A percentile compares a stretch with the other conserved stretches of the same genome.
Conservation (phyloP, 2,888 invertebrate species). For the Slavum lentiscoides region DNA sequence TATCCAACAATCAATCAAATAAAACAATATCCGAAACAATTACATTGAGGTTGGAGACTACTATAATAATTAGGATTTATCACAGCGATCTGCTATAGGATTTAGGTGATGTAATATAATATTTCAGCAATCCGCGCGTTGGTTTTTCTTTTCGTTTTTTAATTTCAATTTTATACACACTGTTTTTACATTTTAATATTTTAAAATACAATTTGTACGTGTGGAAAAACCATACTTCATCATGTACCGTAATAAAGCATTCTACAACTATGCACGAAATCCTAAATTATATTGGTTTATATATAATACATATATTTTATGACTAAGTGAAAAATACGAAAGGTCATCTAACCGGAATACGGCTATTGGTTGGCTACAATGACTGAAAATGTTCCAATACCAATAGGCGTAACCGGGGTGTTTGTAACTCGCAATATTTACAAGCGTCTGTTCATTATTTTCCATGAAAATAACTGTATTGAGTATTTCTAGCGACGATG, state of each 20-base stretch:
- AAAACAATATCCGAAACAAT: slow-evolving; percentile 52
- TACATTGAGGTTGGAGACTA: slow-evolving; percentile 11
- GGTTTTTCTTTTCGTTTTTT: not conserved
- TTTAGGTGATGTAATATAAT: slow-evolving; percentile 13
- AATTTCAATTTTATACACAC: slow-evolving; percentile 25
- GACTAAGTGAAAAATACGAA: slow-evolving; percentile 52
- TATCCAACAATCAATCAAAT: slow-evolving; percentile 53
- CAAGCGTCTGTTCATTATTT: slow-evolving; percentile 52
- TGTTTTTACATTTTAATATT: slow-evolving; percentile 20
- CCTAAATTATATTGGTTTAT: slow-evolving; percentile 34
- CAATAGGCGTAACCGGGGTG: slow-evolving; percentile 51
- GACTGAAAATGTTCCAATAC: slow-evolving; percentile 47
- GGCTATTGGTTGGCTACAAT: slow-evolving; percentile 50
- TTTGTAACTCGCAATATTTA: slow-evolving; percentile 52
- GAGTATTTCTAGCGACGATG: slow-evolving; percentile 52
- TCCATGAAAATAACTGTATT: slow-evolving; percentile 49
- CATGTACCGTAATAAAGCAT: slow-evolving; percentile 48
- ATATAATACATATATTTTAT: slow-evolving; percentile 9
- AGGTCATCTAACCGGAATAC: slow-evolving; percentile 49
- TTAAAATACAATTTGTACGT: slow-evolving; percentile 22
- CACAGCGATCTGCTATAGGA: slow-evolving; percentile 33
- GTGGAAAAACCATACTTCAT: slow-evolving; percentile 41
- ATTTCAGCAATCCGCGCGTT: slow-evolving; percentile 5
- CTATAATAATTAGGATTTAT: slow-evolving; percentile 25
- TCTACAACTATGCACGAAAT: slow-evolving; percentile 52